A percentile compares a stretch with the other conserved stretches of the same genome.
These are phyloP conservation scores for Clarias laeviceps DNA, from an alignment of 2,797 vertebrate species.

Conservation along the genomic window DNA sequence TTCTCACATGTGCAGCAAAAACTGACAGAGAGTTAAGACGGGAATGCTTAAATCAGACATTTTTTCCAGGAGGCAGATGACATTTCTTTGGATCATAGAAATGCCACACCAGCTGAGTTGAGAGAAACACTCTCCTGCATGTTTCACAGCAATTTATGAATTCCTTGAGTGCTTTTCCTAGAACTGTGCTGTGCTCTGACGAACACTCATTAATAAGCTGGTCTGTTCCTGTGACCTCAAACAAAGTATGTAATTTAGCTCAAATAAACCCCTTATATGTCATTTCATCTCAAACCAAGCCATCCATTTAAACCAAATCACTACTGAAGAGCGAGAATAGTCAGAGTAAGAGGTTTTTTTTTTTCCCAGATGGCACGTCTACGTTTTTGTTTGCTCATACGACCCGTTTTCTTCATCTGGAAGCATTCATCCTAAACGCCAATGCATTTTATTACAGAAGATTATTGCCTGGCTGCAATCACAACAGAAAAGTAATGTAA, in stretches of 20 bases:
- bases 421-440: not conserved
- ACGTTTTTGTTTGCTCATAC: not conserved
- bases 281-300: not conserved
- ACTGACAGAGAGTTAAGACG: constrained; percentile 9
- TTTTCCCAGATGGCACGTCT: not conserved
- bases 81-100: not conserved
- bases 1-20: constrained; percentile 9
- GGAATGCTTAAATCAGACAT: constrained; percentile 20
- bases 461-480: constrained; percentile 4
- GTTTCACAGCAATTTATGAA: constrained; percentile 5
- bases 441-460: constrained; percentile 14
- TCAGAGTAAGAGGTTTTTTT: not conserved
- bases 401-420: not conserved
- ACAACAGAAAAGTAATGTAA: constrained; percentile 20
- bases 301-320: not conserved
- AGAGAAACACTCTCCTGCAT: constrained; percentile 16
- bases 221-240: constrained; percentile 16
- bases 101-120: constrained; percentile 14
- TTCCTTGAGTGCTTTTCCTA: constrained; percentile 14
- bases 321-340: not conserved
- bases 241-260: not conserved
- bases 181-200: constrained; percentile 24
- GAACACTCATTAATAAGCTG: not conserved
- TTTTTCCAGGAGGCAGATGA: not conserved
- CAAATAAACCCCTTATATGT: constrained; percentile 9